phyloP scores from a whole-genome alignment of 2,888 invertebrate genomes.

The Cabera pusaria region DNA sequence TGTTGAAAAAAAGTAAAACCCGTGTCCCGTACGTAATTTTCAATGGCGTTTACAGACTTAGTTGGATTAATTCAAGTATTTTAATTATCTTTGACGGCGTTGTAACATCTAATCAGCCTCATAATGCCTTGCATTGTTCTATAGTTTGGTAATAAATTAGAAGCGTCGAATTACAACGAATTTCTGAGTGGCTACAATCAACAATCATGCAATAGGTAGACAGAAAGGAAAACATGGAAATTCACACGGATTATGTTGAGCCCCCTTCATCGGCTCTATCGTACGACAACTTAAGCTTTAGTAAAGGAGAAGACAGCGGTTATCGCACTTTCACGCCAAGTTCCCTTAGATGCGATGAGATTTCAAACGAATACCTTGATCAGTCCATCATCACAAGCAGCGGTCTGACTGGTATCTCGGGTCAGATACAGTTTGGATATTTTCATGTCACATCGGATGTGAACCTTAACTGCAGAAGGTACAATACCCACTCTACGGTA shows the following conservation, averaged over 20 bases:
- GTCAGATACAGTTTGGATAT: conserved; percentile 48
- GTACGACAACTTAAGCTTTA: conserved; percentile 52
- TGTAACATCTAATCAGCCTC: no score
- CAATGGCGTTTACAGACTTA: no score
- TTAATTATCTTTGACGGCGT: no score
- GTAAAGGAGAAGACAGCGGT: conserved; percentile 72
- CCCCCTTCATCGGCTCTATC: conserved; percentile 53
- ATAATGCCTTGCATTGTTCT: no score
- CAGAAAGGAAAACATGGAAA: conserved; percentile 50
- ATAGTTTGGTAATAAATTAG: no score
- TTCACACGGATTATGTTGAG: conserved; percentile 54
- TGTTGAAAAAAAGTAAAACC: no score
- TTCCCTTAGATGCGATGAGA: conserved; percentile 59
- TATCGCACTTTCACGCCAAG: conserved; percentile 72
- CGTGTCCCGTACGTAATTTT: no score
- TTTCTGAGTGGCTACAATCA: no score
- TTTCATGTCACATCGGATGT: conserved; percentile 45
- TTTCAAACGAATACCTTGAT: conserved; percentile 56
- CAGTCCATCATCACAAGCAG: conserved; percentile 44
- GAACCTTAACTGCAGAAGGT: conserved; percentile 38
- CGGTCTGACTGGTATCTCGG: conserved; percentile 40
- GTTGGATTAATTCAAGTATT: no score
- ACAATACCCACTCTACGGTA: conserved; percentile 36
- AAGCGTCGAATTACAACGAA: no score
- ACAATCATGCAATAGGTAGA: conserved; percentile 24